Percentiles rank a stretch among this genome's conserved stretches.
These are phyloP conservation scores for Campylomormyrus numenius DNA, from an alignment of 2,113 vertebrate species.

Conservation along the genomic window DNA sequence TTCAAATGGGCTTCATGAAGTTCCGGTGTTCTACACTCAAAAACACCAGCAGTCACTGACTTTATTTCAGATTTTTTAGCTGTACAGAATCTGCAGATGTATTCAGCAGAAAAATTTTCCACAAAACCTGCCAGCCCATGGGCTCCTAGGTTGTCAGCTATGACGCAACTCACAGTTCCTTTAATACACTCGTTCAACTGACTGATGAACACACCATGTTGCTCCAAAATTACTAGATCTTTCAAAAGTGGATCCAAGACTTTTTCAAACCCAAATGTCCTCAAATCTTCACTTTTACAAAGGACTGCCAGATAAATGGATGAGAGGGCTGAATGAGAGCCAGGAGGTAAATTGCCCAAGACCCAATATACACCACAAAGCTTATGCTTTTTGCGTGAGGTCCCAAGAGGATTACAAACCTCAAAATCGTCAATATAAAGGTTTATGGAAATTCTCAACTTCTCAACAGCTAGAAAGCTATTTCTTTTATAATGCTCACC, in stretches of 20 bases:
- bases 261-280: neutral
- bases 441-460: conserved; percentile 8
- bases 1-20: neutral
- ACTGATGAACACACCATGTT: neutral
- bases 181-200: neutral
- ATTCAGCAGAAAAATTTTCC: neutral
- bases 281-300: conserved; percentile 1
- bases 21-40: neutral
- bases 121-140: neutral
- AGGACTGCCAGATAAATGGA: conserved; percentile 9
- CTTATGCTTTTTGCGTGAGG: neutral
- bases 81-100: conserved; percentile 13
- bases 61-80: neutral
- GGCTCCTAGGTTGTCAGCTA: conserved; percentile 1
- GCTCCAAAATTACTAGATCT: neutral
- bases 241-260: conserved; percentile 1
- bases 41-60: neutral
- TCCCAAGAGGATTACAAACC: neutral
- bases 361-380: neutral
- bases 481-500: conserved; percentile 15
- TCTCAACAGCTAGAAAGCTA: conserved; percentile 12
- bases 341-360: neutral
- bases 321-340: neutral
- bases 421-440: neutral
- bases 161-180: neutral